Evolutionary conservation across 1,140 invertebrate genomes (phyloP), one percentile per base, ranked within the genome.

Genomic region (Globodera rostochiensis): DNA sequence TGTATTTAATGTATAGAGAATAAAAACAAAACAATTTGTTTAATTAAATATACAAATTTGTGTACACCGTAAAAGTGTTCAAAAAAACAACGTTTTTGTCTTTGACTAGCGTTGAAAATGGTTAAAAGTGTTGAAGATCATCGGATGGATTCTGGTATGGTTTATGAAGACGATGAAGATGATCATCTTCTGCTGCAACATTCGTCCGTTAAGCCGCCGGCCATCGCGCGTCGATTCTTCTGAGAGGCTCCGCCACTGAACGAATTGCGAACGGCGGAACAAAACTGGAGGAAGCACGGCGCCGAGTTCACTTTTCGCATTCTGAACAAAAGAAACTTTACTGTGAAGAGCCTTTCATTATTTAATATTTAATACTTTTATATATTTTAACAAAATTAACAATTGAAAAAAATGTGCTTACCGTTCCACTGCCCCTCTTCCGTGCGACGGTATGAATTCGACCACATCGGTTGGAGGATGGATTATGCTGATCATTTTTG

Each of bases 401-500:
- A 64, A 64, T 64, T 64, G 13, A 13, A 53, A 53, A 50, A 53
- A 36, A 36, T 36, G 36, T 15, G 5, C 57, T 13, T 19, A 64
- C 57, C 57, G 11, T 64, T 64, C 57, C 57, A 19, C 6, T n/a
- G 57, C 57, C 3, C 57, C 9, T 45, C 36, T 71, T 36, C 69
- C 69, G 13, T 4, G 7, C 11, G 69, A 1, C 36, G 69, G 69
- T 9, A 71, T 71, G 69, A 71, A 71, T 47, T 71, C 69, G 69
- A 71, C 69, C 69, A 71, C 46, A 36, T 71, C 69, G n/a, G 69
- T 71, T 11, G 69, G 69, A 11, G 69, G 69, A 47, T 71, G 69
- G 6, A 71, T 71, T 36, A 71, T 71, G 69, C 69, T 71, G 25
- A 71, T 71, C 69, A 71, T 71, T 71, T 71, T 71, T 36, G 25